Percentiles rank a stretch among this genome's conserved stretches.
phyloP scores from a whole-genome alignment of 1,140 invertebrate genomes.

The Scaptomyza hsui region DNA sequence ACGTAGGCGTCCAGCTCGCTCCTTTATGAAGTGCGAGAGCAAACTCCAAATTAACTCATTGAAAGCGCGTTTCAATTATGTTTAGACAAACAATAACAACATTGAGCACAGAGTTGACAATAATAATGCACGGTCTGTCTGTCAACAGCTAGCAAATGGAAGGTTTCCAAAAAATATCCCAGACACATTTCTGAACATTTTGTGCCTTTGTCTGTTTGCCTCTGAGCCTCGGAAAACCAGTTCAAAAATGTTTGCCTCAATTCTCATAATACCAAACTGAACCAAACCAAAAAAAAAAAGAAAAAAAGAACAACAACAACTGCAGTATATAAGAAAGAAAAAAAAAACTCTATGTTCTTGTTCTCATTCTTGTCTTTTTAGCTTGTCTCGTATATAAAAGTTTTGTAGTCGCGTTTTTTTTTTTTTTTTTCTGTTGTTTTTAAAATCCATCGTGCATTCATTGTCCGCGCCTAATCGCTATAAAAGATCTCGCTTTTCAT shows the following conservation, averaged over 20 bases:
- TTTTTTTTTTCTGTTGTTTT: slow-evolving; percentile 31
- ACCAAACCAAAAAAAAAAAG: slow-evolving; percentile 3
- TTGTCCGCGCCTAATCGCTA: slow-evolving; percentile 74
- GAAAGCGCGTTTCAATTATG: slow-evolving; percentile 79
- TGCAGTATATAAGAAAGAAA: slow-evolving; percentile 28
- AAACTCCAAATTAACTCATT: slow-evolving; percentile 76
- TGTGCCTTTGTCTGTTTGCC: slow-evolving; percentile 73
- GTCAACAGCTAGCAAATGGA: slow-evolving; percentile 25
- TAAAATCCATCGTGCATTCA: slow-evolving; percentile 77
- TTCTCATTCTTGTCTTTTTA: slow-evolving; percentile 73
- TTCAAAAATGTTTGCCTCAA: slow-evolving; percentile 73
- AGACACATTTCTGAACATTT: slow-evolving; percentile 59
- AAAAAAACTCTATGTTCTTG: slow-evolving; percentile 71
- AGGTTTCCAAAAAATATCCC: slow-evolving; percentile 24
- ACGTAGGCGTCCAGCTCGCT: slow-evolving; percentile 61
- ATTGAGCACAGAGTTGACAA: slow-evolving; percentile 63
- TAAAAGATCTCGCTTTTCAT: slow-evolving; percentile 80
- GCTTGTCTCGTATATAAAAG: slow-evolving; percentile 62
- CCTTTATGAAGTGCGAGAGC: slow-evolving; percentile 31
- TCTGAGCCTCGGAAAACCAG: slow-evolving; percentile 51
- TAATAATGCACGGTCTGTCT: slow-evolving; percentile 47
- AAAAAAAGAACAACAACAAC: slow-evolving; percentile 16
- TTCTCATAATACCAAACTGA: slow-evolving; percentile 66
- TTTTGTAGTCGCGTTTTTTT: slow-evolving; percentile 48
- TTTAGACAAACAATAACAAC: slow-evolving; percentile 67